Base-by-base conservation (phyloP, 1,140 invertebrate genomes). In the Saccostrea cuccullata region DNA sequence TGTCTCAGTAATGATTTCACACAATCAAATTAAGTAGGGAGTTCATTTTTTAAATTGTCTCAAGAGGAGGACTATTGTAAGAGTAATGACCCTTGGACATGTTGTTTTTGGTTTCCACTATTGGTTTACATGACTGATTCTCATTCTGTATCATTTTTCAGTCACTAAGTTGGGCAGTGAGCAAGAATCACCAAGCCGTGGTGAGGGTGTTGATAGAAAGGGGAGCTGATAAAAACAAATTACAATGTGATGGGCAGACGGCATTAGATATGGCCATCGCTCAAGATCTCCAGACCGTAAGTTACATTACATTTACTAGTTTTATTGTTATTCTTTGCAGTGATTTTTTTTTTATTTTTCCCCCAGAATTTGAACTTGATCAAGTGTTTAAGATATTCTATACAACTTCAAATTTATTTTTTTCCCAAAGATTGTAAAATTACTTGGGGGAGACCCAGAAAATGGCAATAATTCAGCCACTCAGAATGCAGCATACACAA, bases 221-320 rank as follows among this genome's bases (percentile, higher is more conserved):
- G 11, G 92, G 92, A 23, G 93, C 93, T 60, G 92, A 95, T 89
- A 73, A 86, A 1, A 90, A 90, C 23, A 91, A 92, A 40, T 93
- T 92, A 90, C 94, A 95, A 85, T 86, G 86, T 36, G 92, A 94
- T 90, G 93, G 93, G 56, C 91, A 94, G 60, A 94, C 93, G 30
- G 92, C 94, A 30, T 87, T 93, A 58, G 95, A 95, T 85, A 88
- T 95, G 82, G 95, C 95, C 73, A 87, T 92, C n/a, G 89, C 88
- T 11, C 93, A 92, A 89, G 90, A 90, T 77, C 86, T 90, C 83
- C 86, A 89, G 58, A 89, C 94, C 86, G 94, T 95, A 90, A 88
- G 15, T 47, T n/a, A 23, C 55, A 89, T 36, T 40, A 77, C 12
- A 23, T 47, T 36, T 30, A 1, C 73, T n/a, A 64, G 17, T 17